phyloP scores from a whole-genome alignment of 2,797 vertebrate genomes.

The Hippopotamyrus pictus region DNA sequence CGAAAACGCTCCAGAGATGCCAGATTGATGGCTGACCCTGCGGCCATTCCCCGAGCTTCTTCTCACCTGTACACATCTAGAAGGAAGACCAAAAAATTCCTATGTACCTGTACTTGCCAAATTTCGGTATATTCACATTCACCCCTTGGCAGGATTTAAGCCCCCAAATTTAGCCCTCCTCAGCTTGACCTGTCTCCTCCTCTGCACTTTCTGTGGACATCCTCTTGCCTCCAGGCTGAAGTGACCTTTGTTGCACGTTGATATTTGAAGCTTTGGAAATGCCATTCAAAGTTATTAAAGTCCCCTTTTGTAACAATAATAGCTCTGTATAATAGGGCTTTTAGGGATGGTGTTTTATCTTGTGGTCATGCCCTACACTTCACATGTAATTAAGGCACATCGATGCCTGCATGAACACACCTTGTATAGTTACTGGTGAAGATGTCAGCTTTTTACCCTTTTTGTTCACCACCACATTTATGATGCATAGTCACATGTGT shows the following conservation, averaged over 20 bases:
- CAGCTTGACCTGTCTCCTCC: neutral
- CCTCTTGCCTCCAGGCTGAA: neutral
- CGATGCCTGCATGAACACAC: neutral
- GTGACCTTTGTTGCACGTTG: neutral
- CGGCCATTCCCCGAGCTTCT: neutral
- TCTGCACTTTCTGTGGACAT: neutral
- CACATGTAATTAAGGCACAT: neutral
- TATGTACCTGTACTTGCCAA: neutral
- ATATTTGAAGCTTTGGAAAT: neutral
- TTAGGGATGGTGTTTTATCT: neutral
- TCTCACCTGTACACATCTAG: neutral
- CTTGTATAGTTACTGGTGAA: neutral
- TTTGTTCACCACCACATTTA: neutral
- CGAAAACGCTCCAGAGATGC: neutral
- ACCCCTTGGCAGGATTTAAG: neutral
- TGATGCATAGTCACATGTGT: neutral
- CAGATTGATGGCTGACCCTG: neutral
- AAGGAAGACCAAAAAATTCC: neutral
- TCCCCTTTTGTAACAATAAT: neutral
- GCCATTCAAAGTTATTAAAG: constrained; percentile 9
- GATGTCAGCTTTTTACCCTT: neutral
- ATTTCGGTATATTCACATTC: neutral
- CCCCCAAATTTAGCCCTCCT: neutral
- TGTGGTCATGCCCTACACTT: neutral
- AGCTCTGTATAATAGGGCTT: neutral